Conservation (phyloP, 2,113 vertebrate genomes). For the Blennius ocellaris region DNA sequence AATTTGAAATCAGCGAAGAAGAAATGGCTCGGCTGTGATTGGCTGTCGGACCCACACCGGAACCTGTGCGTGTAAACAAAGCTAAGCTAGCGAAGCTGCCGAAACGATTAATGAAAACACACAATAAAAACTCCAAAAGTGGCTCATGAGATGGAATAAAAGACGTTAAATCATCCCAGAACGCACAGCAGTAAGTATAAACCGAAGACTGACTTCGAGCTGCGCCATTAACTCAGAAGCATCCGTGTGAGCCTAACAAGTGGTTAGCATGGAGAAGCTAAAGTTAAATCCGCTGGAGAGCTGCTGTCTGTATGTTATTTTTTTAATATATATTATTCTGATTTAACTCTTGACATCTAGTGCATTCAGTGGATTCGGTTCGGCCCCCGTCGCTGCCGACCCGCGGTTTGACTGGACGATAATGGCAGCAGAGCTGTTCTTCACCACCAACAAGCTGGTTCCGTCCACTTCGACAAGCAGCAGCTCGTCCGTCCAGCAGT, state of each 20-base stretch:
- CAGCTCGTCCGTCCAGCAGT: constrained; percentile 86
- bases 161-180: accelerated
- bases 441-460: constrained; percentile 88
- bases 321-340: neutral
- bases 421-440: constrained; percentile 97
- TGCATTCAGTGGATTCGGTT: neutral
- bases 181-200: neutral
- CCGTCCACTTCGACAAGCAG: constrained; percentile 72
- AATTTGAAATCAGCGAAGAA: constrained; percentile 2
- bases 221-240: neutral
- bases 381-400: constrained; percentile 80
- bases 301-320: no score
- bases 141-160: neutral
- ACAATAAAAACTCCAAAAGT: neutral
- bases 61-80: constrained; percentile 50
- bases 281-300: neutral
- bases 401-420: constrained; percentile 85
- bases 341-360: neutral
- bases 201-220: accelerated
- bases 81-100: neutral
- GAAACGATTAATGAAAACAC: neutral
- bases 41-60: constrained; percentile 7
- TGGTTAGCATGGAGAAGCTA: constrained; percentile 45
- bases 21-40: constrained; percentile 5
- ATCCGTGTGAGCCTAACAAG: neutral